Conservation (phyloP, 2,888 invertebrate species). For the Agrochola lychnidis region DNA sequence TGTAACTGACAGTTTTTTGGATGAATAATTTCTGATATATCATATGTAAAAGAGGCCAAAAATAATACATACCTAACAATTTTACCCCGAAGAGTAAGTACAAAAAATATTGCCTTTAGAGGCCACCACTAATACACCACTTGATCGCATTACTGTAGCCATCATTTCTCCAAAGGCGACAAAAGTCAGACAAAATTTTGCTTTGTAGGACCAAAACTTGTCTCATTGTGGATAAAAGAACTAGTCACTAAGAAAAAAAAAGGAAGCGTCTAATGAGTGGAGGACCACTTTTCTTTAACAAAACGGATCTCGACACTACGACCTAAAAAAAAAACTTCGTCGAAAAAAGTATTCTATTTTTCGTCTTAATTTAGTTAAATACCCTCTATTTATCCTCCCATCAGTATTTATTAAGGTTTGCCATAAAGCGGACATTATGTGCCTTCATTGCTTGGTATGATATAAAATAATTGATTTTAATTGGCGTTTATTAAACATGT, state of each 20-base stretch:
- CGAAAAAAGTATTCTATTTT: slow-evolving; percentile 17
- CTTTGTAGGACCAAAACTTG: slow-evolving; percentile 22
- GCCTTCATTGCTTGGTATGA: slow-evolving; percentile 62
- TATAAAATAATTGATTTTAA: slow-evolving; percentile 83
- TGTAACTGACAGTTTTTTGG: neutral
- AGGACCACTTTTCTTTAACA: slow-evolving; percentile 24
- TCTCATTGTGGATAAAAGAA: slow-evolving; percentile 28
- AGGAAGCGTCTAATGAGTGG: slow-evolving; percentile 42
- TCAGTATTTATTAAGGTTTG: slow-evolving; percentile 59
- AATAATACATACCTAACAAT: neutral
- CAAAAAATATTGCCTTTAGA: neutral
- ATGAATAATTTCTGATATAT: neutral
- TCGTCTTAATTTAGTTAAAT: slow-evolving; percentile 48
- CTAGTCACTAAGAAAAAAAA: slow-evolving; percentile 35
- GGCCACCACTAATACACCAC: neutral
- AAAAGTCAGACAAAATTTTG: slow-evolving; percentile 12
- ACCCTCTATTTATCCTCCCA: slow-evolving; percentile 52
- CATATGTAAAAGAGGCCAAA: neutral
- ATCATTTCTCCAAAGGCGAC: neutral
- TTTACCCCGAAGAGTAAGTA: neutral
- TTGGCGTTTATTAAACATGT: slow-evolving; percentile 85
- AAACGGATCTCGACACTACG: neutral
- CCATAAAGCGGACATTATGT: slow-evolving; percentile 72
- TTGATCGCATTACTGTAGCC: neutral
- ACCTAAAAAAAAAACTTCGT: slow-evolving; percentile 13